phyloP scores from a whole-genome alignment of 2,888 invertebrate genomes.

The Neuroscelio doddi region DNA sequence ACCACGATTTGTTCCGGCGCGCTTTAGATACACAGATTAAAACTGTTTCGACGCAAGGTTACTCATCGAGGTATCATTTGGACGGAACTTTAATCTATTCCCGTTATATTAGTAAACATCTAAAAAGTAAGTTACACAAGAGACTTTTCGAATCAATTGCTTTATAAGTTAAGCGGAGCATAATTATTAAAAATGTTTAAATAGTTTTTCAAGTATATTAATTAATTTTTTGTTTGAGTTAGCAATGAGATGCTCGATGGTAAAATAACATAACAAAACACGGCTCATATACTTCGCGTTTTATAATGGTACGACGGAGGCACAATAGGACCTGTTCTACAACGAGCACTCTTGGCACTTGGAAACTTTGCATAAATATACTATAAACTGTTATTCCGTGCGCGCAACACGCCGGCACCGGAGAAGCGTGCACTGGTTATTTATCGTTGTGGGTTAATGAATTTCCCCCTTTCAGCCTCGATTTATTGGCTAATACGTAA shows the following conservation, averaged over 20 bases:
- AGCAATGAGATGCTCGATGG: background rate
- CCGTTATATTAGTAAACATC: constrained; percentile 29
- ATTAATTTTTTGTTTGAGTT: too few species aligned
- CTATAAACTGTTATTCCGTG: constrained; percentile 67
- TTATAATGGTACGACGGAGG: constrained; percentile 60
- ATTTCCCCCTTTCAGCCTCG: constrained; percentile 60
- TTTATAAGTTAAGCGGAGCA: background rate
- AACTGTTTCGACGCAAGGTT: constrained; percentile 60
- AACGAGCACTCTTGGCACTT: constrained; percentile 54
- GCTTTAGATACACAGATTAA: constrained; percentile 62
- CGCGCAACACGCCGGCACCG: constrained; percentile 18
- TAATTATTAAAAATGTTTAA: background rate
- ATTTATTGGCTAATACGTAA: constrained; percentile 65
- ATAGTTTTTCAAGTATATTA: too few species aligned
- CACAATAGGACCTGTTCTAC: constrained; percentile 59
- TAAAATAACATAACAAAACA: constrained; percentile 18
- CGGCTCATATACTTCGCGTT: constrained; percentile 45
- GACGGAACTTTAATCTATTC: constrained; percentile 65
- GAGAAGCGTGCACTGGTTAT: constrained; percentile 55
- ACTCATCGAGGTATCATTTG: constrained; percentile 58
- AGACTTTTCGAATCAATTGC: background rate
- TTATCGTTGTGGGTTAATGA: constrained; percentile 68
- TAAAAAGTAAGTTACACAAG: too few species aligned
- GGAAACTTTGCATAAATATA: constrained; percentile 69
- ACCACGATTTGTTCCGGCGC: constrained; percentile 67